Evolutionary conservation across 2,797 vertebrate genomes (phyloP).

Genomic region (Tapera naevia): DNA sequence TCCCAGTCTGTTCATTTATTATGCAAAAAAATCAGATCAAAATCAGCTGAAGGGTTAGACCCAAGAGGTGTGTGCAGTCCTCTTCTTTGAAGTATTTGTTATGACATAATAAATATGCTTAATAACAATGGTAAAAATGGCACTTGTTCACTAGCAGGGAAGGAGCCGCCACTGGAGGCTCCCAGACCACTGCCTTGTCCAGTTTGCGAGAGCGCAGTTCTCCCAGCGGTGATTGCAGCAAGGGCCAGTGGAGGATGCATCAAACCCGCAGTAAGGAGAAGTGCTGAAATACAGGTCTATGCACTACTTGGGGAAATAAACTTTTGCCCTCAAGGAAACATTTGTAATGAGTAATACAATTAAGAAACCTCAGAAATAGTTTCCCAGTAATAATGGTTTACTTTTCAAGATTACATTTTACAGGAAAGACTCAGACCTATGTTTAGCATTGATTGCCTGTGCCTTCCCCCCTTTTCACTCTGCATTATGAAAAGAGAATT

Average conservation of each 20-base stretch:
- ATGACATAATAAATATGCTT: background rate
- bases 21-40: background rate
- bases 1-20: background rate
- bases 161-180: background rate
- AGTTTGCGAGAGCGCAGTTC: fast-evolving
- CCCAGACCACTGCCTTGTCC: fast-evolving
- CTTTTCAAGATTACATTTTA: background rate
- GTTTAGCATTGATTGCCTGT: background rate
- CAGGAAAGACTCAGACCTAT: background rate
- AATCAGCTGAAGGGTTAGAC: background rate
- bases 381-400: background rate
- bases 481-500: background rate
- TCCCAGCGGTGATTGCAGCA: background rate
- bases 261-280: background rate
- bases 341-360: background rate
- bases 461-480: background rate
- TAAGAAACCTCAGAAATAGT: background rate
- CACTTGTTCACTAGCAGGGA: background rate
- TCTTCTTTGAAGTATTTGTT: background rate
- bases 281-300: background rate
- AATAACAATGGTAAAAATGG: background rate
- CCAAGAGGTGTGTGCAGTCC: background rate
- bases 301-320: background rate
- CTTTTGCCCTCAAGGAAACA: background rate
- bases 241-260: background rate